Conservation (phyloP, 2,797 vertebrate genomes). For the Xerus rutilus region DNA sequence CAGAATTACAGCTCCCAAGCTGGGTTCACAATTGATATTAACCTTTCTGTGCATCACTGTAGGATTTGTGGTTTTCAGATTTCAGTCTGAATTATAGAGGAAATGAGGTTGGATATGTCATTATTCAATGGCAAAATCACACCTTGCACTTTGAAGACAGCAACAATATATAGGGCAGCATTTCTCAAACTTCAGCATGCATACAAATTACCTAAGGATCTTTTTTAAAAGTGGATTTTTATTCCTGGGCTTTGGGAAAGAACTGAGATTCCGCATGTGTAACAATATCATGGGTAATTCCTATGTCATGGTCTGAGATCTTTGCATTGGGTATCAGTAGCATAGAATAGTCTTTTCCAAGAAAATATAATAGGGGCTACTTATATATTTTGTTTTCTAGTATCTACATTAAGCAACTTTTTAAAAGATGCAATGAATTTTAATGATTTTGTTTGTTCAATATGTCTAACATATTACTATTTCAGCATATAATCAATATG, state of each 20-base stretch:
- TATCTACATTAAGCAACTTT: background rate
- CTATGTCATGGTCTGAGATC: background rate
- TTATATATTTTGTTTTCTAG: background rate
- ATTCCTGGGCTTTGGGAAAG: background rate
- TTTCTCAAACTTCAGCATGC: constrained; percentile 21
- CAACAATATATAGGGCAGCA: background rate
- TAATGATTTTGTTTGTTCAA: background rate
- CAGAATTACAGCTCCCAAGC: background rate
- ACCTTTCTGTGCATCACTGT: constrained; percentile 62
- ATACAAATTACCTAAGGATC: constrained; percentile 14
- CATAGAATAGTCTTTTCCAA: background rate
- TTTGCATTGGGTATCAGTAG: background rate
- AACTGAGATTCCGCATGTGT: background rate
- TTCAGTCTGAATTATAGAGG: constrained; percentile 72
- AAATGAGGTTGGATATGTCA: constrained; percentile 73
- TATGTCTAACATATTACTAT: background rate
- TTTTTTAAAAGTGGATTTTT: constrained; percentile 50
- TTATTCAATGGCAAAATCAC: constrained; percentile 69
- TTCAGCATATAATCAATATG: background rate
- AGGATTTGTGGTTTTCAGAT: constrained; percentile 63
- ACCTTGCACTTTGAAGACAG: constrained; percentile 65
- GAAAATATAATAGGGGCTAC: background rate
- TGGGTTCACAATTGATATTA: constrained; percentile 67
- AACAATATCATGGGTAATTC: background rate
- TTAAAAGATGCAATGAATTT: background rate